A percentile compares a stretch with the other conserved stretches of the same genome.
Conservation (phyloP, 1,140 invertebrate species). For the Drosophila repleta region DNA sequence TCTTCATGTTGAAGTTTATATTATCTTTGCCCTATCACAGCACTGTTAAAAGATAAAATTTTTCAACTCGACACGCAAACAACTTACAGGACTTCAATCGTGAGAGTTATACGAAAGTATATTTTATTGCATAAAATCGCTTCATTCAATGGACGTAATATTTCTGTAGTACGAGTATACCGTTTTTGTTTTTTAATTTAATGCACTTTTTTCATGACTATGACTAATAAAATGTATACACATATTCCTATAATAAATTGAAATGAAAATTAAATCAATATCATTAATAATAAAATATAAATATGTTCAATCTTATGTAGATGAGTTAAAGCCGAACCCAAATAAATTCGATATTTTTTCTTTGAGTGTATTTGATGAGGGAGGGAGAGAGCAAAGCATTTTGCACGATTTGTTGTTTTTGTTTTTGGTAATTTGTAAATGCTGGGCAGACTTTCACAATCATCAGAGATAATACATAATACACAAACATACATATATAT, state of each 20-base stretch:
- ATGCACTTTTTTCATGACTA: slow-evolving; percentile 73
- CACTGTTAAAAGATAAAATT: slow-evolving; percentile 71
- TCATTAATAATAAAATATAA: slow-evolving; percentile 9
- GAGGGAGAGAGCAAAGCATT: slow-evolving; percentile 61
- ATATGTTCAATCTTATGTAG: slow-evolving; percentile 28
- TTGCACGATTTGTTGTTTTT: slow-evolving; percentile 35
- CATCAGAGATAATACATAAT: slow-evolving; percentile 20
- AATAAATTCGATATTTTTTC: slow-evolving; percentile 28
- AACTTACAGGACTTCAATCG: slow-evolving; percentile 61
- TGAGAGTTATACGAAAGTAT: slow-evolving; percentile 29
- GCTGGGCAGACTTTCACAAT: slow-evolving; percentile 62
- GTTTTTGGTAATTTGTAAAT: slow-evolving; percentile 56
- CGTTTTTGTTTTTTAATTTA: slow-evolving; percentile 61
- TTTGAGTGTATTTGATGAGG: slow-evolving; percentile 22
- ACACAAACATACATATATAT: slow-evolving; percentile 14
- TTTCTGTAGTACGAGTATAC: slow-evolving; percentile 51
- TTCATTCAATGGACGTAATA: slow-evolving; percentile 69
- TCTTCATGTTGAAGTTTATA: background rate
- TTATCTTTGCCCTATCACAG: slow-evolving; percentile 58
- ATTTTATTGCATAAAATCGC: slow-evolving; percentile 48
- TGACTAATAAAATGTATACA: slow-evolving; percentile 77
- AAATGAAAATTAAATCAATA: slow-evolving; percentile 57
- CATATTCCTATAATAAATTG: slow-evolving; percentile 77
- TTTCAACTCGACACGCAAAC: slow-evolving; percentile 64
- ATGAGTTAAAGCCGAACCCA: slow-evolving; percentile 46